Percentiles rank a stretch among this genome's conserved stretches.
phyloP scores from a whole-genome alignment of 1,140 invertebrate species.

The Batillaria attramentaria region DNA sequence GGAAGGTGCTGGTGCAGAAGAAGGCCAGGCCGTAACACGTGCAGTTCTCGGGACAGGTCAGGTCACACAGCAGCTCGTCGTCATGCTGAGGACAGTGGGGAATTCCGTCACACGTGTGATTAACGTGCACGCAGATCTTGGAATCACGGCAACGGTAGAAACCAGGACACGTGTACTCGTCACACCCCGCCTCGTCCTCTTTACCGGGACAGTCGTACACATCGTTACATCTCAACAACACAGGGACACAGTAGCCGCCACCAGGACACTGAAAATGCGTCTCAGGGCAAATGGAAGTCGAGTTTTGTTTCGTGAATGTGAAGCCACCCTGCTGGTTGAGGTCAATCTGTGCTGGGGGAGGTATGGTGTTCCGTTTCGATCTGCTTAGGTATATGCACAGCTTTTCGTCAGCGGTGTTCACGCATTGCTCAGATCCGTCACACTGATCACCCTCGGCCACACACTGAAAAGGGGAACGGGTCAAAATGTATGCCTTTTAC shows the following conservation, averaged over 20 bases:
- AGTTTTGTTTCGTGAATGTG: neutral
- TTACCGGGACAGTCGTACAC: constrained; percentile 7
- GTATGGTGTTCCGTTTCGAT: neutral
- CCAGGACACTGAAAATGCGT: constrained; percentile 4
- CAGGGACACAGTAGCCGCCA: constrained; percentile 18
- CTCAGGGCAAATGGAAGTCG: neutral
- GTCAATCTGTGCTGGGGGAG: neutral
- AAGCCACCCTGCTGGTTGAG: neutral
- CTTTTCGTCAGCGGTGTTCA: neutral
- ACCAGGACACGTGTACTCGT: constrained; percentile 8
- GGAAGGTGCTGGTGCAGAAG: neutral
- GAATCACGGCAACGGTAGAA: constrained; percentile 29
- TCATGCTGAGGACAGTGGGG: constrained; percentile 34
- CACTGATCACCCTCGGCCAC: neutral
- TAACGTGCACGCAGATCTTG: neutral
- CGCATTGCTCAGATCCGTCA: neutral
- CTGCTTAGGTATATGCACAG: neutral
- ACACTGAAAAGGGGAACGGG: too few species aligned
- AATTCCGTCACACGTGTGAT: constrained; percentile 29
- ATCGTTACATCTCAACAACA: constrained; percentile 34
- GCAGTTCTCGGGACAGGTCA: constrained; percentile 26
- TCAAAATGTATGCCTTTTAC: too few species aligned
- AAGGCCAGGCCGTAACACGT: constrained; percentile 22
- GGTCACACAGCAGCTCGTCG: constrained; percentile 29
- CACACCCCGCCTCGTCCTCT: constrained; percentile 26